These are phyloP conservation scores for Sylvia borin DNA, from an alignment of 2,797 vertebrate species.

Conservation along the genomic window DNA sequence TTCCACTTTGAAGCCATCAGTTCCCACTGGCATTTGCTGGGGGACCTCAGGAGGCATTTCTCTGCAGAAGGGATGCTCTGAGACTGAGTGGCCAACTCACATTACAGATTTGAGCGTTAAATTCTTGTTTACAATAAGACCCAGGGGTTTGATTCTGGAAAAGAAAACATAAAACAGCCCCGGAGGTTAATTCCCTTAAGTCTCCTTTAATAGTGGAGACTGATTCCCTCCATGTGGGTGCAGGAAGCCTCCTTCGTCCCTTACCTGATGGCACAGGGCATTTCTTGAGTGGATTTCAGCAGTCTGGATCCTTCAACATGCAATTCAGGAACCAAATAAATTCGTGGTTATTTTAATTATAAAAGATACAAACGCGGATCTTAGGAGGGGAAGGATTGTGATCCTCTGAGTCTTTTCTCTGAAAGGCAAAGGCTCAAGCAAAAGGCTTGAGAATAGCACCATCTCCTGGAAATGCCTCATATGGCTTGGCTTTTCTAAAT, in stretches of 20 bases:
- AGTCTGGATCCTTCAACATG: not conserved
- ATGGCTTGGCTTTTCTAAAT: not conserved
- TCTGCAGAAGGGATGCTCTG: not conserved
- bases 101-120: not conserved
- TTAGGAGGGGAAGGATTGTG: fast-evolving
- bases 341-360: not conserved
- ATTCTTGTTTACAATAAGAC: not conserved
- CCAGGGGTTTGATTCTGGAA: not conserved
- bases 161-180: not conserved
- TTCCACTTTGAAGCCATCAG: not conserved
- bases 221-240: fast-evolving
- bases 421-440: not conserved
- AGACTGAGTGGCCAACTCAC: not conserved
- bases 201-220: not conserved
- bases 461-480: conserved; percentile 20
- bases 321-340: not conserved
- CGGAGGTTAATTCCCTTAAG: not conserved
- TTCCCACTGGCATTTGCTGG: not conserved
- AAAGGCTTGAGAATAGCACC: conserved; percentile 44
- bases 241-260: not conserved
- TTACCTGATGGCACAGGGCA: not conserved
- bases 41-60: not conserved
- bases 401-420: not conserved
- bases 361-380: not conserved
- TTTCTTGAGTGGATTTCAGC: not conserved